phyloP scores from a whole-genome alignment of 2,888 invertebrate genomes.

The Paralinhomoeus sp. region DNA sequence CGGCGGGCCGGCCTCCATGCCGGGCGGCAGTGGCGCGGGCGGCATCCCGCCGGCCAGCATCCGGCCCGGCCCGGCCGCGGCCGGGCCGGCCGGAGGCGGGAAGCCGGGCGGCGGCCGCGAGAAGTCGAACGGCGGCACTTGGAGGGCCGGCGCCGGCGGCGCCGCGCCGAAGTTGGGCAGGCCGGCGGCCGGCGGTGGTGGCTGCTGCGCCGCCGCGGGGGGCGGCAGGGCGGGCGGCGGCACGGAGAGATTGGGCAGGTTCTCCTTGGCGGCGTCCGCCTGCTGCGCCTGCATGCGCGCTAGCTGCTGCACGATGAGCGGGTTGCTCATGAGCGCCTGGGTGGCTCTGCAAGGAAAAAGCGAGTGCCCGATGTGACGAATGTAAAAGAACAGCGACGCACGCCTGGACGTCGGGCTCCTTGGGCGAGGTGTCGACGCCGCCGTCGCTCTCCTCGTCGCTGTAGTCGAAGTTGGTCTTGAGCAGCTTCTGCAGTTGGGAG shows the following conservation, averaged over 20 bases:
- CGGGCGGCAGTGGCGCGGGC: not conserved
- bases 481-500: conserved; percentile 11
- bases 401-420: not conserved
- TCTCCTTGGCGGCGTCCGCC: not conserved
- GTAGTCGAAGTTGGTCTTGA: conserved; percentile 16
- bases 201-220: not conserved
- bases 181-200: not conserved
- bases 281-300: conserved; percentile 36
- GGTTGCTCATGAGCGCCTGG: conserved; percentile 47
- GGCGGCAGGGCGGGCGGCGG: not conserved
- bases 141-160: not conserved
- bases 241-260: not conserved
- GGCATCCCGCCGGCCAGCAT: not conserved
- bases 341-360: conserved; percentile 10
- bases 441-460: conserved; percentile 21
- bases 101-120: too few relatives aligned
- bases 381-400: not conserved
- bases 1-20: not conserved
- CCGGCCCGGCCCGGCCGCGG: not conserved
- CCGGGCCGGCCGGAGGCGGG: not conserved
- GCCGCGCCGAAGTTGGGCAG: not conserved
- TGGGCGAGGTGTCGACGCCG: conserved; percentile 1
- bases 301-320: conserved; percentile 64
- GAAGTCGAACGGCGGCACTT: too few relatives aligned
- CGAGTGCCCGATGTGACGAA: not conserved